Percentiles rank a stretch among this genome's conserved stretches.
Evolutionary conservation across 2,888 invertebrate species (phyloP).

Genomic region (Eupeodes luniger): DNA sequence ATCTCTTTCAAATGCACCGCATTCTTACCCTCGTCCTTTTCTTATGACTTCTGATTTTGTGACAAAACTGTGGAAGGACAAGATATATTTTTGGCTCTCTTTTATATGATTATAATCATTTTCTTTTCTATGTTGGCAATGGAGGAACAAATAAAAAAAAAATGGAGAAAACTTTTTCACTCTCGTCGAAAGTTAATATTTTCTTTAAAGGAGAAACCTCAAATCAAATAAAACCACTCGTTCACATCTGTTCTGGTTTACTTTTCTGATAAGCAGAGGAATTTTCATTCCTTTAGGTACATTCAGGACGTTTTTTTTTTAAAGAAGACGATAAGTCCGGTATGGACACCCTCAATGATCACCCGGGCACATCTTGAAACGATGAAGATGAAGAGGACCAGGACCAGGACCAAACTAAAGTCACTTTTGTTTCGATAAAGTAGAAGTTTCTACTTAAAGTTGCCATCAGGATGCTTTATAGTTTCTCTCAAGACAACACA

Average conservation of each 20-base stretch:
- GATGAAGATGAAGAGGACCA: neutral
- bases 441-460: slow-evolving; percentile 51
- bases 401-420: slow-evolving; percentile 7
- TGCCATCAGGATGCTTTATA: neutral
- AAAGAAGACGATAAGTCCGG: neutral
- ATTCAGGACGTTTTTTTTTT: neutral
- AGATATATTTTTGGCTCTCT: neutral
- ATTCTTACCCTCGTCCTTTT: neutral
- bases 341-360: slow-evolving; percentile 39
- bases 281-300: slow-evolving; percentile 14
- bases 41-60: slow-evolving; percentile 44
- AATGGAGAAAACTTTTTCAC: slow-evolving; percentile 30
- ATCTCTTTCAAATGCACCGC: slow-evolving; percentile 1
- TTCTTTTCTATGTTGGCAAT: slow-evolving; percentile 20
- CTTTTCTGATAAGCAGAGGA: slow-evolving; percentile 62
- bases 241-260: slow-evolving; percentile 70
- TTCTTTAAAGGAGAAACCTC: slow-evolving; percentile 47
- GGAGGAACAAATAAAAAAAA: neutral
- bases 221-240: slow-evolving; percentile 69
- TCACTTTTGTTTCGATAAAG: slow-evolving; percentile 45
- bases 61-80: slow-evolving; percentile 13
- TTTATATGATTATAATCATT: slow-evolving; percentile 53
- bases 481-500: slow-evolving; percentile 41
- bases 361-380: slow-evolving; percentile 39
- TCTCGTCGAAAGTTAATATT: slow-evolving; percentile 61